These are phyloP conservation scores for Chelonus formosanus DNA, from an alignment of 2,888 invertebrate genomes.

Conservation along the genomic window DNA sequence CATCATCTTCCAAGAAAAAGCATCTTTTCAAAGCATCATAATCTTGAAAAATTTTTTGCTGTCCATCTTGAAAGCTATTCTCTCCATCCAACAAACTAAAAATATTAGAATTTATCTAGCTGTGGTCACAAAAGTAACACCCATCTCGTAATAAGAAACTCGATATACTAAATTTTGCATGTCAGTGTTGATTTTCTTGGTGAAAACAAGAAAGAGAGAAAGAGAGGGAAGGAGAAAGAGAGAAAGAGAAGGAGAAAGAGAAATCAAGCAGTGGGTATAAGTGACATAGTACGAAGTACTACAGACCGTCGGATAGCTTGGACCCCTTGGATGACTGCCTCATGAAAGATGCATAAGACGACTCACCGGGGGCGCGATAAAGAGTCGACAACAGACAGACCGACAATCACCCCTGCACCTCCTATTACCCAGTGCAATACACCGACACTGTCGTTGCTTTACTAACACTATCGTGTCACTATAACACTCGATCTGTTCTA, in stretches of 20 bases:
- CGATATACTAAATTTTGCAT: slow-evolving; percentile 22
- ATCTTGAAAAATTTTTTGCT: too few relatives aligned
- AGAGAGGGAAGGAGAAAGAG: slow-evolving; percentile 18
- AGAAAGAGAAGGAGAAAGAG: slow-evolving; percentile 34
- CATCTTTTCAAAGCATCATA: too few relatives aligned
- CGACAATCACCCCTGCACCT: slow-evolving; percentile 62
- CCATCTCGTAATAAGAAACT: too few relatives aligned
- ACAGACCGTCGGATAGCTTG: slow-evolving; percentile 51
- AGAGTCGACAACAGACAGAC: slow-evolving; percentile 66
- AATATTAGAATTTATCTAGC: too few relatives aligned
- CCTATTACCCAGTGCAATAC: slow-evolving; percentile 64
- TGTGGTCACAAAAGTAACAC: too few relatives aligned
- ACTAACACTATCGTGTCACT: slow-evolving; percentile 27
- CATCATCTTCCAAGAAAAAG: too few relatives aligned
- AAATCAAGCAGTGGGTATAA: slow-evolving; percentile 28
- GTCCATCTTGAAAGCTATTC: too few relatives aligned
- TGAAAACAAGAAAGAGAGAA: slow-evolving; percentile 15
- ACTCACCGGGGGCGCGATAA: slow-evolving; percentile 66
- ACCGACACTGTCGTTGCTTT: slow-evolving; percentile 44
- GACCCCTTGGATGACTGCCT: slow-evolving; percentile 64
- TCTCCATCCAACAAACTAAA: too few relatives aligned
- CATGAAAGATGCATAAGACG: slow-evolving; percentile 66
- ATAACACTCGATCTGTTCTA: slow-evolving; percentile 4
- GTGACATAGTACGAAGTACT: slow-evolving; percentile 41
- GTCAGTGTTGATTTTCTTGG: slow-evolving; percentile 31